Base-by-base conservation (phyloP, 2,888 invertebrate genomes). In the Mythimna albipuncta region DNA sequence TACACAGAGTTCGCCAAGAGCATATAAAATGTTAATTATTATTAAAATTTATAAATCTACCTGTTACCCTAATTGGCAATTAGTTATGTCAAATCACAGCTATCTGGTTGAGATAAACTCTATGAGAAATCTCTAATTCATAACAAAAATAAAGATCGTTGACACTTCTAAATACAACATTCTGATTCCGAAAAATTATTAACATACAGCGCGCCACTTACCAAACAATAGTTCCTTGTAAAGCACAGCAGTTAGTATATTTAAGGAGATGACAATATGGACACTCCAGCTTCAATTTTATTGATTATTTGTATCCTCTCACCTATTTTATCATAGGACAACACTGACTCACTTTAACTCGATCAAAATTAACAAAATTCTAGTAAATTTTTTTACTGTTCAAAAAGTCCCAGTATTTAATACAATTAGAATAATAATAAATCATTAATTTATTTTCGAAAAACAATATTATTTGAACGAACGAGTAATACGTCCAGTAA, bases 271-370 rank as follows among this genome's bases (percentile, higher is more conserved):
- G 61, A 41, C 13, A 3, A 1, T 41, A 21, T 21, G 3, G 61
- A 61, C 41, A 41, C 13, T 6, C 2, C 61, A 41, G 21, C 61
- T 21, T 41, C 61, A 41, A 61, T 61, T 61, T 41, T 41, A 61
- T 61, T 41, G 61, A 61, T 61, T 21, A 41, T 19, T 16, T 5
- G 21, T 41, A 16, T 21, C 61, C 7, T 21, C 38, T 41, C 41
- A 13, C 41, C 41, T 41, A n/a, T 61, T 61, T 41, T 61, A 41
- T 41, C 41, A 1, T 61, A 61, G 38, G 61, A 41, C 61, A 61
- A 61, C 61, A 61, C 61, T 41, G 6, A 52, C n/a, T n/a, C 7
- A n/a, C 6, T n/a, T 52, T n/a, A n/a, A n/a, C 6, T 38, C n/a
- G 11, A 0, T 6, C 21, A 21, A 41, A 7, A 7, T n/a, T 16